Evolutionary conservation across 1,140 invertebrate genomes (phyloP), one percentile per base, ranked within the genome.

Genomic region (Oncopeltus fasciatus): DNA sequence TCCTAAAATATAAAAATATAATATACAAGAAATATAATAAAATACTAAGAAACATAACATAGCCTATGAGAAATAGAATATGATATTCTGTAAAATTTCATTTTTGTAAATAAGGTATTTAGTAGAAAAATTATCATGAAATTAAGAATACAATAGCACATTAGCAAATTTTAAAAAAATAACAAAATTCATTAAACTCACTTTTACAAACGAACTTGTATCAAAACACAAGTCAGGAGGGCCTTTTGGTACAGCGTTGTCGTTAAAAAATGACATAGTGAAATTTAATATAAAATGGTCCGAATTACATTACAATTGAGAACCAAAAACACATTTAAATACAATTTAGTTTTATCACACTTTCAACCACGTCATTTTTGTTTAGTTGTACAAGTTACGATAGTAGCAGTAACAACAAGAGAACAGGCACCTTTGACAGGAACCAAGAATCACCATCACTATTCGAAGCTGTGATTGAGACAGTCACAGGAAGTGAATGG

Each of bases 1-100:
- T 82, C 79, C 86, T 91, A 71, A 57, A 78, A 61, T n/a, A 51
- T 20, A 18, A n/a, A 33, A 59, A 38, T 12, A 9, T 12, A 59
- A 11, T n/a, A 59, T 43, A 11, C 8, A 53, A 11, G 21, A 53
- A 53, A 18, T 9, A 21, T 11, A 53, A 53, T 26, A 9, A 57
- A 9, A 57, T 26, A 20, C 20, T 57, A 11, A 57, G 9, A 11
- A 20, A 9, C n/a, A 20, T 26, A 12, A 16, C 12, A 57, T 26
- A 26, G 12, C 28, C 4, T 27, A 12, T 24, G 5, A 12, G 14
- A n/a, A 14, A 12, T 57, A 16, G n/a, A 26, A 57, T 11, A 21
- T 53, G 11, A 27, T 26, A 24, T 20, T 57, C 5, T 57, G 28
- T 14, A 24, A 24, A 12, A 28, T 57, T 14, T 16, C 4, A n/a